Conservation (phyloP, 1,140 invertebrate species). For the Drosophila sp. region DNA sequence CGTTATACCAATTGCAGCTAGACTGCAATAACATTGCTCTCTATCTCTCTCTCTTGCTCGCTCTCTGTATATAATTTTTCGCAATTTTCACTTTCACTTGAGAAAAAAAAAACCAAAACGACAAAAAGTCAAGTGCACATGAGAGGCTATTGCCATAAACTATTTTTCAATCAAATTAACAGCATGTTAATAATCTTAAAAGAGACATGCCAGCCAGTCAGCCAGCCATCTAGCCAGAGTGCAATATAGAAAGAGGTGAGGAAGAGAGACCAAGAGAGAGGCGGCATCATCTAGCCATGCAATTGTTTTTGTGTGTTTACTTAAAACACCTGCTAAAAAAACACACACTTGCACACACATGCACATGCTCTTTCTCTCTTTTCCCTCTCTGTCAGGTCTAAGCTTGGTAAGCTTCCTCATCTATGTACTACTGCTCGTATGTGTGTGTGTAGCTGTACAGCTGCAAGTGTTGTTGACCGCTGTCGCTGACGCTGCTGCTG, state of each 20-base stretch:
- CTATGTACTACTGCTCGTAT: slow-evolving; percentile 16
- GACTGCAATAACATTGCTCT: slow-evolving; percentile 55
- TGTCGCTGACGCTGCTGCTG: slow-evolving; percentile 45
- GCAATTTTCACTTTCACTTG: slow-evolving; percentile 79
- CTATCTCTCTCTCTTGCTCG: not conserved
- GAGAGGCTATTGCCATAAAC: slow-evolving; percentile 59
- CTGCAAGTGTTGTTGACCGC: slow-evolving; percentile 77
- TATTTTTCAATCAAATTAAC: slow-evolving; percentile 80
- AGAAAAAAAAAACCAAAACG: slow-evolving; percentile 39
- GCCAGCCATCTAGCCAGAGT: slow-evolving; percentile 34
- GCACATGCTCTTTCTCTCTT: not conserved
- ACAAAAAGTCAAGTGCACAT: slow-evolving; percentile 18
- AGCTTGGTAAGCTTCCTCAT: slow-evolving; percentile 50
- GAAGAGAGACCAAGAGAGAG: slow-evolving; percentile 4
- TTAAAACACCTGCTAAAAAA: slow-evolving; percentile 31
- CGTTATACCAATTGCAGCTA: slow-evolving; percentile 37
- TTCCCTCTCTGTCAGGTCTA: slow-evolving; percentile 31
- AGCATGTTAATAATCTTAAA: slow-evolving; percentile 71
- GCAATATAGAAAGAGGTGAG: not conserved
- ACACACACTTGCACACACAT: not conserved
- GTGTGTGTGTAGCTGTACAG: slow-evolving; percentile 29
- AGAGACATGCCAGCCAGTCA: slow-evolving; percentile 47
- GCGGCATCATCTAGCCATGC: slow-evolving; percentile 6
- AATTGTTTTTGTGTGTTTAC: slow-evolving; percentile 8
- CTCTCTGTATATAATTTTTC: slow-evolving; percentile 63